A percentile compares a stretch with the other conserved stretches of the same genome.
Conservation (phyloP, 2,888 invertebrate genomes). For the Cosmia pyralina region DNA sequence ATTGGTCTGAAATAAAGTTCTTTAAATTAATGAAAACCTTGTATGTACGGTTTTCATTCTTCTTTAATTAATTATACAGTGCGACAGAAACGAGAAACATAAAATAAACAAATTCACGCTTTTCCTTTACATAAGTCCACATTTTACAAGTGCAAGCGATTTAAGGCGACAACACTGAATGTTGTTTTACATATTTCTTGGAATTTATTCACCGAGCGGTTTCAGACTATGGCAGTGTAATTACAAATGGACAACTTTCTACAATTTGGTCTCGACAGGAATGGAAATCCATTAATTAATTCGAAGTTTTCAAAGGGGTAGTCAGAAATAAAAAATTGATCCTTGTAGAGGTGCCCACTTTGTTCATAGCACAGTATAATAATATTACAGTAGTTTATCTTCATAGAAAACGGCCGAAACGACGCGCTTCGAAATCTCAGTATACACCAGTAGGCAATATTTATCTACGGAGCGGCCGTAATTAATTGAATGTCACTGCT, state of each 20-base stretch:
- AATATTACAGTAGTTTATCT: too few species aligned
- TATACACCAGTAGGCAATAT: too few species aligned
- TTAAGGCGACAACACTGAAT: constrained; percentile 28
- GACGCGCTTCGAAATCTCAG: too few species aligned
- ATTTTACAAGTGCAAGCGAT: constrained; percentile 35
- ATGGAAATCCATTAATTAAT: not conserved
- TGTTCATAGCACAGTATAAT: too few species aligned
- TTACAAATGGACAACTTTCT: constrained; percentile 12
- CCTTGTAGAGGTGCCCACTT: not conserved
- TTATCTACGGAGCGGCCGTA: too few species aligned
- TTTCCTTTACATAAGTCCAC: constrained; percentile 7
- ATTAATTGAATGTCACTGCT: too few species aligned
- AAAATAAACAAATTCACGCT: constrained; percentile 34
- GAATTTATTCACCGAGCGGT: constrained; percentile 24
- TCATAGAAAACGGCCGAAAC: too few species aligned
- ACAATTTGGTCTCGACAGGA: constrained; percentile 11
- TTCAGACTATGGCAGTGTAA: constrained; percentile 14
- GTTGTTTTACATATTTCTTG: constrained; percentile 43
- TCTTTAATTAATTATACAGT: constrained; percentile 10
- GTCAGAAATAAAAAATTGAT: not conserved
- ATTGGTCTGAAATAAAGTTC: not conserved
- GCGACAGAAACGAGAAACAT: not conserved
- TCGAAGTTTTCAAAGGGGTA: not conserved
- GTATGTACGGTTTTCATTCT: not conserved
- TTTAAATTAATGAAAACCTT: not conserved